phyloP scores from a whole-genome alignment of 2,797 vertebrate genomes.

The Molossus molossus region DNA sequence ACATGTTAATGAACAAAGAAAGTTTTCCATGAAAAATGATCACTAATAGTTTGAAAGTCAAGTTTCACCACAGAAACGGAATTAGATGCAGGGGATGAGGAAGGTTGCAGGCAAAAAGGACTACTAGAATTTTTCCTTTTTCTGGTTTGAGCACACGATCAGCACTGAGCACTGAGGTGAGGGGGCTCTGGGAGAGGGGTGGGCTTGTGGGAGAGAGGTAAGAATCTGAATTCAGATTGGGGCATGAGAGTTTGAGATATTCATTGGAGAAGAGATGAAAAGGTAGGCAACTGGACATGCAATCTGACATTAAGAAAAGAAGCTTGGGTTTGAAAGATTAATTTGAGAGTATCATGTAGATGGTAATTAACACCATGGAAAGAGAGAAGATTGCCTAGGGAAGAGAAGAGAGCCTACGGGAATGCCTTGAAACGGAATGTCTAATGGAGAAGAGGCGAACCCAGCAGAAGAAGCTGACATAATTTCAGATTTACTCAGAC shows the following conservation, averaged over 20 bases:
- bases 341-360: background rate
- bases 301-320: background rate
- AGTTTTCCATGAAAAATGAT: background rate
- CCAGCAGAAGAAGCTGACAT: background rate
- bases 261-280: background rate
- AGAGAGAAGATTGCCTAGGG: background rate
- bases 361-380: background rate
- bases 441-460: background rate
- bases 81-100: background rate
- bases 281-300: background rate
- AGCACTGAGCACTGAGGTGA: background rate
- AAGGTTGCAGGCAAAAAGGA: background rate
- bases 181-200: background rate
- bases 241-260: background rate
- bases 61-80: constrained; percentile 50
- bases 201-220: background rate
- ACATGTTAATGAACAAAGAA: constrained; percentile 47
- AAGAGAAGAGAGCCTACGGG: background rate
- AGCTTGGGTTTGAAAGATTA: background rate
- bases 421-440: background rate
- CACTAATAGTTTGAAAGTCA: background rate
- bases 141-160: background rate
- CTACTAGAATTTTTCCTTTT: background rate
- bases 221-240: background rate
- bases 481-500: background rate